phyloP scores from a whole-genome alignment of 2,113 vertebrate species.

The Sinosuthora webbiana region DNA sequence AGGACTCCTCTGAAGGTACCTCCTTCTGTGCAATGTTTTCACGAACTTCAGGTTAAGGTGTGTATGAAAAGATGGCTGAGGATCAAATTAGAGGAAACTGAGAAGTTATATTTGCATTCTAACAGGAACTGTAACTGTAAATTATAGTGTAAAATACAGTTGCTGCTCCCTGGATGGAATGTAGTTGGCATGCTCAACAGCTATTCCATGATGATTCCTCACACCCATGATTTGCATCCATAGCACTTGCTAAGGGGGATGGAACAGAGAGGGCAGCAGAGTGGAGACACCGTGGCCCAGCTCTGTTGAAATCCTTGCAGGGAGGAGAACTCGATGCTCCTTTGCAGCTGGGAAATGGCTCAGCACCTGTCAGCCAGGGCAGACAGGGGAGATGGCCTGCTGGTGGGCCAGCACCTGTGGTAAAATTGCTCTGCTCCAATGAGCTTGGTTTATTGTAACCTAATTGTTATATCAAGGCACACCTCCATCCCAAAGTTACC shows the following conservation, averaged over 20 bases:
- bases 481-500: not conserved
- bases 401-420: not conserved
- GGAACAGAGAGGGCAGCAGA: not conserved
- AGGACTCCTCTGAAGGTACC: not conserved
- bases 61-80: not conserved
- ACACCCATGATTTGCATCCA: not conserved
- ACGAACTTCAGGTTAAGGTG: not conserved
- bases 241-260: not conserved
- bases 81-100: not conserved
- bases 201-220: not conserved
- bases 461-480: not conserved
- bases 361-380: not conserved
- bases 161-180: not conserved
- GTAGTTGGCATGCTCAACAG: not conserved
- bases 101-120: not conserved
- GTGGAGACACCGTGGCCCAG: rapidly evolving
- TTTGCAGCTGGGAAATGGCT: not conserved
- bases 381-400: not conserved
- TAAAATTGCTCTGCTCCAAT: not conserved
- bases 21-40: not conserved
- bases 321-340: rapidly evolving
- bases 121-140: not conserved
- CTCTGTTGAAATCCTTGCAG: not conserved
- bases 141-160: not conserved
- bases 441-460: not conserved